Base-by-base conservation (phyloP, 1,140 invertebrate species). In the Caenorhabditis inopinata region DNA sequence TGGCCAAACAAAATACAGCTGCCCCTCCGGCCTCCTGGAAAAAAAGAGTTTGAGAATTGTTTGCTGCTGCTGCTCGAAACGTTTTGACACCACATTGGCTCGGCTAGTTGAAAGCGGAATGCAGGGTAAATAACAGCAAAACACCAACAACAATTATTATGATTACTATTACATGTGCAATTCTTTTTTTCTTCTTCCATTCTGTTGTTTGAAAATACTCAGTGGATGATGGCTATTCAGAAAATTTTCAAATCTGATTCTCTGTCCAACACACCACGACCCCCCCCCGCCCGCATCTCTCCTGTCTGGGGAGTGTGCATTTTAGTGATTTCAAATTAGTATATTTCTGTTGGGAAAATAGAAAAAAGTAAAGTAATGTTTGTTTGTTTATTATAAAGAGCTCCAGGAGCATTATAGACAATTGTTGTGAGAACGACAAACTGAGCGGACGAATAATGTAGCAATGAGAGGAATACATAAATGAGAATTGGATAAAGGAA, bases 1-100 rank as follows among this genome's bases (percentile, higher is more conserved):
- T 62, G 53, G 53, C 29, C 53, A 62, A 62, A 25, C n/a, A n/a
- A 62, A 62, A 62, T 62, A 62, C 12, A 62, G 53, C 27, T 16
- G 53, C 27, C 27, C n/a, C 4, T 5, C 38, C 38, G 9, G 27
- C 16, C 29, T 32, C 14, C 29, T 3, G 12, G 29, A 32, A 62
- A 32, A 32, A 62, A 62, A 11, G 53, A 62, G 53, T 62, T 62
- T 29, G 27, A 62, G 53, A 62, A 62, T 62, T 62, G 53, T 62
- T 62, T 62, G 53, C 35, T 62, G 53, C 53, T 62, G 53, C 35
- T 62, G 53, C 53, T 62, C 53, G 53, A 62, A 62, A 62, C 53
- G 53, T 62, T 62, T 42, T 62, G 53, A 62, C 53, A 62, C 53
- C 35, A 62, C 29, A 62, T 62, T 62, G 27, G 35, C 53, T 62